phyloP scores from a whole-genome alignment of 2,113 vertebrate genomes.

The Elaphurus davidianus region DNA sequence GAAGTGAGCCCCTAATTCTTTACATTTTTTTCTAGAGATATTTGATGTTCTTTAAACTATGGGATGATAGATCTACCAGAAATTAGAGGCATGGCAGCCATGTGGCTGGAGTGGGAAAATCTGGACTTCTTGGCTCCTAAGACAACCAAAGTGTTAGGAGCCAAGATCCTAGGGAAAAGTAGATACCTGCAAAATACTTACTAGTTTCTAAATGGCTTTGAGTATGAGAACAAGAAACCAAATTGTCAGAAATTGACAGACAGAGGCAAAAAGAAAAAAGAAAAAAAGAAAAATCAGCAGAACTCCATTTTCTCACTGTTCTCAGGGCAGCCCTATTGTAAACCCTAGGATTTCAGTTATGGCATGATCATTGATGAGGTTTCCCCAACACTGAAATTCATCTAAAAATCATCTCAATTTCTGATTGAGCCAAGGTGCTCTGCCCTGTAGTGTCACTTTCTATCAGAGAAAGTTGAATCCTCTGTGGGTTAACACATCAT shows the following conservation, averaged over 20 bases:
- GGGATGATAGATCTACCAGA: not conserved
- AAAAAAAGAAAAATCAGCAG: too few species aligned
- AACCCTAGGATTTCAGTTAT: not conserved
- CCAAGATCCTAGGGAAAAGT: not conserved
- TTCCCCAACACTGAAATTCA: not conserved
- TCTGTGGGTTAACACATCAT: not conserved
- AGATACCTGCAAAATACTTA: not conserved
- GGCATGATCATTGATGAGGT: not conserved
- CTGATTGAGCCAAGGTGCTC: not conserved
- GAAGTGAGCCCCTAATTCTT: not conserved
- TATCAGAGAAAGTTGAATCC: not conserved
- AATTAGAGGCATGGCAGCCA: too few species aligned
- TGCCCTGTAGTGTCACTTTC: not conserved
- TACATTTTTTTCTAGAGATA: not conserved
- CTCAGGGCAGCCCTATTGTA: fast-evolving
- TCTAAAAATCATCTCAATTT: not conserved
- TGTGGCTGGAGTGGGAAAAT: not conserved
- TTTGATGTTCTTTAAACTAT: not conserved
- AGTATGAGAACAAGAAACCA: not conserved
- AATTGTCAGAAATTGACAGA: not conserved
- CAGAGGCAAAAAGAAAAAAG: not conserved
- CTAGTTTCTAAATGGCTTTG: not conserved
- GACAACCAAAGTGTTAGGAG: not conserved
- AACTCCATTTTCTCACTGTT: not conserved
- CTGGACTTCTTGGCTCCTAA: not conserved